Evolutionary conservation across 1,140 invertebrate species (phyloP).

Genomic region (Dysdera silvatica): DNA sequence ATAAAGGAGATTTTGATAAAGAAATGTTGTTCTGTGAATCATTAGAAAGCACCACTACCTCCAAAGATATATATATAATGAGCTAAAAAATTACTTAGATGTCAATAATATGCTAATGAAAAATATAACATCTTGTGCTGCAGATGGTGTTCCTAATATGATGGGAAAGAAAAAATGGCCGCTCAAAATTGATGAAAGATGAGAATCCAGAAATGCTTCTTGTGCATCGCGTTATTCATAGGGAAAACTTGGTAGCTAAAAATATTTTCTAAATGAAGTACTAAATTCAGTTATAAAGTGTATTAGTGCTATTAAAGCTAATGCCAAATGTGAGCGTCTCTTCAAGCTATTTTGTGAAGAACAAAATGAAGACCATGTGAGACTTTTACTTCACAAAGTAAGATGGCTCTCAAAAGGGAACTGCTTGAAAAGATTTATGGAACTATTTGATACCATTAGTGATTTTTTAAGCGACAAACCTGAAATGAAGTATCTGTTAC

Average conservation of each 20-base stretch:
- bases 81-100: not conserved
- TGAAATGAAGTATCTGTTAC: slow-evolving; percentile 11
- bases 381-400: not conserved
- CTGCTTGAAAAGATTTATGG: not conserved
- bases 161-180: slow-evolving; percentile 12
- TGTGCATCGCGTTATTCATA: slow-evolving; percentile 7
- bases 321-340: slow-evolving; percentile 1
- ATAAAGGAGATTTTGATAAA: slow-evolving; percentile 24
- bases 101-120: not conserved
- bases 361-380: slow-evolving; percentile 4
- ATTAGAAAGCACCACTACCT: slow-evolving; percentile 33
- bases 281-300: slow-evolving; percentile 5
- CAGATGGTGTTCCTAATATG: not conserved
- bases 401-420: not conserved
- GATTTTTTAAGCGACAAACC: not conserved
- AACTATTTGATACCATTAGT: not conserved
- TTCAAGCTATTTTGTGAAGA: slow-evolving; percentile 10
- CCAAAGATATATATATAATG: slow-evolving; percentile 33
- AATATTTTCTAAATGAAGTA: not conserved
- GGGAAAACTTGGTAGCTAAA: not conserved
- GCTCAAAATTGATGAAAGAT: slow-evolving; percentile 18
- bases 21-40: slow-evolving; percentile 34
- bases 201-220: slow-evolving; percentile 16
- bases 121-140: not conserved
- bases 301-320: not conserved